Evolutionary conservation across 2,113 vertebrate genomes (phyloP).

Genomic region (Helogale parvula): DNA sequence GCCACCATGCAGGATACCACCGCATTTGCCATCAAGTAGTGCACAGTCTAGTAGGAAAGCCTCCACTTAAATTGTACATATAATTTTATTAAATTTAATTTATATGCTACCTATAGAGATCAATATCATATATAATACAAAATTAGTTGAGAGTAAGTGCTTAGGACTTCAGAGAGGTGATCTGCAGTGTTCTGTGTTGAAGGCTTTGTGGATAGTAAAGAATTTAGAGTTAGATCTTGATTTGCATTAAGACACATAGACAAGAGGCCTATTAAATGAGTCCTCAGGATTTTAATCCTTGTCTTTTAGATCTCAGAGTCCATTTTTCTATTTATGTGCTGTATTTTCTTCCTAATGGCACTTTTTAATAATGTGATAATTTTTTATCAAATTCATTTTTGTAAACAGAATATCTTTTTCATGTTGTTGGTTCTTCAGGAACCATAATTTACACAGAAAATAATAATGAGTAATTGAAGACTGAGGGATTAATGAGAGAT

Average conservation of each 20-base stretch:
- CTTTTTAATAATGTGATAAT: background rate
- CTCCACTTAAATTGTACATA: background rate
- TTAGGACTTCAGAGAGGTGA: background rate
- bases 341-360: background rate
- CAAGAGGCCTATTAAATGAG: background rate
- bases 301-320: background rate
- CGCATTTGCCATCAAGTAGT: background rate
- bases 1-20: fast-evolving
- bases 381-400: background rate
- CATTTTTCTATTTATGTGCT: background rate
- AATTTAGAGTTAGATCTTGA: background rate
- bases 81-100: background rate
- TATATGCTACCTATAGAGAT: background rate
- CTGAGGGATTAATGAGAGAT: background rate
- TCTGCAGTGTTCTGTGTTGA: background rate
- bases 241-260: background rate
- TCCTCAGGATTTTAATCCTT: background rate
- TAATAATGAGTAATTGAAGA: background rate
- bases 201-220: background rate
- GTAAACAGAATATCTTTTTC: background rate
- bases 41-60: background rate
- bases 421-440: background rate
- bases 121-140: background rate
- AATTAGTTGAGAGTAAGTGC: background rate
- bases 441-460: background rate